Conservation (phyloP, 2,113 vertebrate species). For the Stegastes partitus region DNA sequence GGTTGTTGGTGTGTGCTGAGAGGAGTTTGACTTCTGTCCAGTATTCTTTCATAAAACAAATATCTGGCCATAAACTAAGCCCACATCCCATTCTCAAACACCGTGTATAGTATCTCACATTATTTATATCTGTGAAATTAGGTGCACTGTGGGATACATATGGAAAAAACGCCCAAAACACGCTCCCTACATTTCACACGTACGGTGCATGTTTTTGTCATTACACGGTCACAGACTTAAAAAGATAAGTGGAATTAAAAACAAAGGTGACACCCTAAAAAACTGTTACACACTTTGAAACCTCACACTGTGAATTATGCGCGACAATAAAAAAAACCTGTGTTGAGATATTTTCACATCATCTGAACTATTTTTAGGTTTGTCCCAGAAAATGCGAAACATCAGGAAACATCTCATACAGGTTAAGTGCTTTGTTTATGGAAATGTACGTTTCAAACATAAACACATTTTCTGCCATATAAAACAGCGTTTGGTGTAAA, state of each 20-base stretch:
- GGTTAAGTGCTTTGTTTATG: slow-evolving; percentile 56
- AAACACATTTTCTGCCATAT: slow-evolving; percentile 42
- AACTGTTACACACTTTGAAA: background rate
- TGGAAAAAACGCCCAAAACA: background rate
- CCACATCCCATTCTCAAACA: background rate
- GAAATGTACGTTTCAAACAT: slow-evolving; percentile 54
- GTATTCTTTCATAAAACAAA: slow-evolving; percentile 45
- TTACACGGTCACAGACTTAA: background rate
- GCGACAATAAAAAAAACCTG: slow-evolving; percentile 22
- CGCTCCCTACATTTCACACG: background rate
- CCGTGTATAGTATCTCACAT: background rate
- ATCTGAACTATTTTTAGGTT: slow-evolving; percentile 21
- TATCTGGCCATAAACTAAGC: slow-evolving; percentile 34
- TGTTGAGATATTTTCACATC: slow-evolving; percentile 1
- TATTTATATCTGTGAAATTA: background rate
- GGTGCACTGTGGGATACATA: background rate
- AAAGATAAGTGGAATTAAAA: background rate
- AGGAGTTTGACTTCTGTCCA: slow-evolving; percentile 50
- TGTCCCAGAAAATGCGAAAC: background rate
- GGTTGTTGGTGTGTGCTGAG: slow-evolving; percentile 33
- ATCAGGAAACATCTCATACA: slow-evolving; percentile 39
- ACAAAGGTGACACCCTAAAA: background rate
- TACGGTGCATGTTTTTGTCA: background rate
- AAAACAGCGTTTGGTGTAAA: slow-evolving; percentile 56
- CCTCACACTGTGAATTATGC: slow-evolving; percentile 2